Evolutionary conservation across 2,888 invertebrate species (phyloP), one percentile per base, ranked within the genome.

Genomic region (Microplitis deprimator): DNA sequence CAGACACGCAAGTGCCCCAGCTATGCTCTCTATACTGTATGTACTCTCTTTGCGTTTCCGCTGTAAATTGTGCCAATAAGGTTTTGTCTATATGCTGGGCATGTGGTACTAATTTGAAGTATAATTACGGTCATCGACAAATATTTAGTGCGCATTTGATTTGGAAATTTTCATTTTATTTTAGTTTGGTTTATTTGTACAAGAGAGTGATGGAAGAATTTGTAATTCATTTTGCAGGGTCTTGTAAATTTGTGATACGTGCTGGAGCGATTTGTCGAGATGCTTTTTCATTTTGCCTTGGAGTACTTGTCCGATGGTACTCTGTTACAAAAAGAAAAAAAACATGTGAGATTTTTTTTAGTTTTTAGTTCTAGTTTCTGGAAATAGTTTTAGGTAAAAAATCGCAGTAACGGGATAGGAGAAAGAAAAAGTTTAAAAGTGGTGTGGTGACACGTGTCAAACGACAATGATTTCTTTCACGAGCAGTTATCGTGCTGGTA

Each of bases 391-490:
- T 38, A 16, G 39, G 39, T 64, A 8, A 60, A 61, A 17, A 67
- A 60, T 29, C 29, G 29, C 29, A 29, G 29, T 29, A 29, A 29
- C 29, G 29, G 29, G 29, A 29, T 29, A 29, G 29, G 6, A 65
- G 67, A 72, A 62, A 20, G 64, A 17, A 70, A 29, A 70, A 16
- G 40, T 68, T 39, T 29, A 64, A 29, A 72, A 68, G 29, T 59
- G 68, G 40, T 68, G 79, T 79, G 80, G 79, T 78, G 79, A 81
- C 83, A 82, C 83, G 82, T 81, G 83, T 79, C 80, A 79, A 50
- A 72, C 61, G 59, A 84, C 83, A 83, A 83, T 79, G 81, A 81
- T 80, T 78, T 78, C 81, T 77, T 83, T 83, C 79, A 80, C 72
- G 79, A 76, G 81, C 78, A 82, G 73, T 79, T 81, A 83, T 84